Base-by-base conservation (phyloP, 2,888 invertebrate genomes). In the Nomada ruficornis region DNA sequence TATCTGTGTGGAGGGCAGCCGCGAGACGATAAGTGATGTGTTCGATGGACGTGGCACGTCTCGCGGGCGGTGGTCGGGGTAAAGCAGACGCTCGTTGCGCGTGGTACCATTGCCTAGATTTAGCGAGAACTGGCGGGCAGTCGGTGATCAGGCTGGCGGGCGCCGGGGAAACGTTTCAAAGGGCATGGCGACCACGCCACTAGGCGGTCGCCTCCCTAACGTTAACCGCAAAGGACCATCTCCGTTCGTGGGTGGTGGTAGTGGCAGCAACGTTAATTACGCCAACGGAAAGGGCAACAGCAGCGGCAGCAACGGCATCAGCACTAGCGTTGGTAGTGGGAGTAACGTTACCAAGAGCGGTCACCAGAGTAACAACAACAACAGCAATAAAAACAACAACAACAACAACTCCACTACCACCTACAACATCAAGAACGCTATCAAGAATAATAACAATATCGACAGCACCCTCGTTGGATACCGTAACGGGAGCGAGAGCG, bases 151-250 rank as follows among this genome's bases (percentile, higher is more conserved):
- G 93, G 93, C 93, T 93, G 93, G 93, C 93, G 93, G 93, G 93
- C 89, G 91, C 92, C 92, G 92, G 92, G 93, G 93, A 91, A 92
- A 91, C 91, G 93, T 92, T 92, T 92, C 90, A 91, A 93, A 93
- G 93, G 93, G 93, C 93, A 93, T 93, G 93, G 93, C 93, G 93
- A 93, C 93, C 92, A 93, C 93, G 93, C 93, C 93, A 93, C 91
- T 93, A 93, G 93, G 93, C 93, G 93, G 93, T 93, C 93, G 93
- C 93, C 92, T 92, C 93, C 93, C 93, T 92, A 93, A 92, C 92
- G 90, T 92, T 86, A 93, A 92, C 88, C 93, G 92, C 89, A 93
- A 93, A 93, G 93, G 92, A 90, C 91, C 91, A 87, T 93, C 91
- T 89, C 91, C 91, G 91, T 92, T 88, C 85, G 86, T 89, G 83